Conservation (phyloP, 2,797 vertebrate species). For the Harpagifer antarcticus region DNA sequence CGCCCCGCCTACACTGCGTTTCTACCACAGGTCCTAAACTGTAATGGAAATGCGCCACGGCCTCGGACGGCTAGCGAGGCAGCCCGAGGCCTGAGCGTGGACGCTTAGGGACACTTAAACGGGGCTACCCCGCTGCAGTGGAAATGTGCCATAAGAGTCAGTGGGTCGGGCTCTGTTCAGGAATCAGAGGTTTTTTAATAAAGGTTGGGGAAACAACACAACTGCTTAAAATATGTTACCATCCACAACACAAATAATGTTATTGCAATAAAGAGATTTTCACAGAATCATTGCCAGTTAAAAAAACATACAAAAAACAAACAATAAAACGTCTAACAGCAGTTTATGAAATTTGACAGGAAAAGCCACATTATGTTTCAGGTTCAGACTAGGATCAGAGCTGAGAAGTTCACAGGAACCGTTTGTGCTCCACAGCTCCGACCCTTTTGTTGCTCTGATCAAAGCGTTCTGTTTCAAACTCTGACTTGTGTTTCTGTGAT, state of each 20-base stretch:
- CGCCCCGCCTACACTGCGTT: too few relatives aligned
- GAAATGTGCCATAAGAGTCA: not conserved
- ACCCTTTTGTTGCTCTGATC: constrained; percentile 24
- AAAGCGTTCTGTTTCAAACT: constrained; percentile 22
- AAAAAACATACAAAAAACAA: constrained; percentile 25
- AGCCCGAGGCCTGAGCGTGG: too few relatives aligned
- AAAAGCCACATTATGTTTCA: constrained; percentile 4
- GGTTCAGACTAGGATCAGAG: constrained; percentile 11
- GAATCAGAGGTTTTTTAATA: constrained; percentile 8
- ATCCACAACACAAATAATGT: constrained; percentile 44
- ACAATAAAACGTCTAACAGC: constrained; percentile 24
- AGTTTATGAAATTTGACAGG: constrained; percentile 19
- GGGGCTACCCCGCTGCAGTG: too few relatives aligned
- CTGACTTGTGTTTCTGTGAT: constrained; percentile 23
- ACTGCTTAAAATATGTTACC: constrained; percentile 60
- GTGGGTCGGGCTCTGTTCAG: constrained; percentile 1
- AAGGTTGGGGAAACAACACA: constrained; percentile 20
- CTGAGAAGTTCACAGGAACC: constrained; percentile 7
- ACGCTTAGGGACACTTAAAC: too few relatives aligned
- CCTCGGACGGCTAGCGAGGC: too few relatives aligned
- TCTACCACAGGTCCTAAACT: too few relatives aligned
- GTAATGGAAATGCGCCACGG: too few relatives aligned
- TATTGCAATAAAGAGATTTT: constrained; percentile 4
- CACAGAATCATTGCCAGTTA: not conserved
- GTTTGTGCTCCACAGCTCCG: not conserved